phyloP scores from a whole-genome alignment of 1,140 invertebrate species.

The Aphaenogaster floridana region DNA sequence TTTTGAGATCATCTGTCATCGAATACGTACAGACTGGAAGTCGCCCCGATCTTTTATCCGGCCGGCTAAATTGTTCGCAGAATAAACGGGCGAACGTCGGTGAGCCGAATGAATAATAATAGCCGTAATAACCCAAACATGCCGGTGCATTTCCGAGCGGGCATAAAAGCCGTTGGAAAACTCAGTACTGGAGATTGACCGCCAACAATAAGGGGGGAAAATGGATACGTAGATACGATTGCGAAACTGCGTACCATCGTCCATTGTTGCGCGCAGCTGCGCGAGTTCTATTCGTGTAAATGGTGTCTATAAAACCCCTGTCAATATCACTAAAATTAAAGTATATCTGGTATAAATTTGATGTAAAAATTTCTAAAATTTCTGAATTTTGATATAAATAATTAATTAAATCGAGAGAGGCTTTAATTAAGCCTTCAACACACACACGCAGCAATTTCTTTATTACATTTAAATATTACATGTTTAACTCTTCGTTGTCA shows the following conservation, averaged over 20 bases:
- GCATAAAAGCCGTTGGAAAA: conserved; percentile 46
- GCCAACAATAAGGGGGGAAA: conserved; percentile 69
- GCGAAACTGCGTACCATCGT: conserved; percentile 57
- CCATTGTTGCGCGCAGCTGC: conserved; percentile 63
- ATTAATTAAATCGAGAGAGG: not conserved
- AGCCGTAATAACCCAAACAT: conserved; percentile 57
- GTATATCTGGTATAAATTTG: not conserved
- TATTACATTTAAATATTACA: not conserved
- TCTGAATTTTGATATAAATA: not conserved
- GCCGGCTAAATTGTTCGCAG: not conserved
- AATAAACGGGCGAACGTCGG: conserved; percentile 16
- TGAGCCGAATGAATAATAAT: conserved; percentile 70
- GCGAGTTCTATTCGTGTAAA: conserved; percentile 43
- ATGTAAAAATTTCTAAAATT: not conserved
- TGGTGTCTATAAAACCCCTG: not conserved
- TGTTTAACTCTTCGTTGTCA: not conserved
- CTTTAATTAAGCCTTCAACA: not conserved
- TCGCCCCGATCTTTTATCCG: conserved; percentile 27
- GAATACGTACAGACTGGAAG: conserved; percentile 2
- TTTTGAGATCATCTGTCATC: conserved; percentile 16
- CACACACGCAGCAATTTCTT: not conserved
- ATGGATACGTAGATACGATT: conserved; percentile 70
- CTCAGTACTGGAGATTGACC: conserved; percentile 63
- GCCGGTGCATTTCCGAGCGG: conserved; percentile 34
- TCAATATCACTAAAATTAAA: conserved; percentile 16